phyloP scores from a whole-genome alignment of 37 sponge, comb jelly and placozoan species.

The Halichondria panicea region DNA sequence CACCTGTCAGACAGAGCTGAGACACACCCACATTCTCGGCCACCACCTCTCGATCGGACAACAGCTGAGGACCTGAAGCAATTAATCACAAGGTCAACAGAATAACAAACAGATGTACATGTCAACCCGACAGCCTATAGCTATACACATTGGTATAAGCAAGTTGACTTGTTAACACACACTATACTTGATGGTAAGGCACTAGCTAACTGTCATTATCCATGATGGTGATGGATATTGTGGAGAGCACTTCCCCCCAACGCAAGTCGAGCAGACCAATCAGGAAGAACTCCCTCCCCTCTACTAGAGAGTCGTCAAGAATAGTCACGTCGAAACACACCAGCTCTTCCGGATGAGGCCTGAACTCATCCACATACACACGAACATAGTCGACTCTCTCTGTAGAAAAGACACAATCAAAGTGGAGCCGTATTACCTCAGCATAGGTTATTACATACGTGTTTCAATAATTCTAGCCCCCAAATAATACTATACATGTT shows the following conservation, averaged over 20 bases:
- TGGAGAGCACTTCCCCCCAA: constrained; percentile 23
- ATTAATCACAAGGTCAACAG: too few species aligned
- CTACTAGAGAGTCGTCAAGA: background rate
- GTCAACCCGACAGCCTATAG: too few species aligned
- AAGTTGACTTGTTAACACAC: too few species aligned
- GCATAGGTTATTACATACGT: constrained; percentile 1
- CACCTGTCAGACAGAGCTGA: too few species aligned
- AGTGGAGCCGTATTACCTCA: too few species aligned
- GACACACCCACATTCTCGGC: too few species aligned
- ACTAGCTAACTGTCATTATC: constrained; percentile 29
- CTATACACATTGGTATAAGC: too few species aligned
- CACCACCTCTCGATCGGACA: too few species aligned
- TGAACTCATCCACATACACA: background rate
- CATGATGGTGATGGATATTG: background rate
- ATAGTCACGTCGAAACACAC: constrained; percentile 6
- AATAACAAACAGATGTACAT: too few species aligned
- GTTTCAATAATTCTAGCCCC: background rate
- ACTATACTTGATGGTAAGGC: too few species aligned
- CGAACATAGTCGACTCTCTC: background rate
- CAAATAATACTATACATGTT: background rate
- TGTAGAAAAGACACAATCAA: background rate
- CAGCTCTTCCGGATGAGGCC: background rate
- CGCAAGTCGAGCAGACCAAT: constrained; percentile 5
- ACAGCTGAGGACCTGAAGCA: too few species aligned
- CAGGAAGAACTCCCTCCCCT: constrained; percentile 28